phyloP scores from a whole-genome alignment of 30 jellyfish, hydroid and myxozoan species.

The Aurelia aurita region DNA sequence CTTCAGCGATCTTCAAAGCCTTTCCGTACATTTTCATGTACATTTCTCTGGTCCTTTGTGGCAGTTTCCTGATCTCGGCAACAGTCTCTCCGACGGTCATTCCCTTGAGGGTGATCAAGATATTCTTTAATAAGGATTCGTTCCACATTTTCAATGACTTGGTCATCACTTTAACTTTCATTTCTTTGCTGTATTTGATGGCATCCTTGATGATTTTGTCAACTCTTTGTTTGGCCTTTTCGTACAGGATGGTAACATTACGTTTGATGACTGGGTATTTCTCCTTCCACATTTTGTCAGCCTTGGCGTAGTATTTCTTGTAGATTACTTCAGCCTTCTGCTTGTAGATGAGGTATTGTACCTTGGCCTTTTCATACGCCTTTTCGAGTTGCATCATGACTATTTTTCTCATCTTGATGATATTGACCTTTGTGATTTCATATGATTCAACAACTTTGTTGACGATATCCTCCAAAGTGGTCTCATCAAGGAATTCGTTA shows the following conservation, averaged over 20 bases:
- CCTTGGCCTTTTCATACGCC: slow-evolving; percentile 48
- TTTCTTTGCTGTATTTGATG: slow-evolving; percentile 60
- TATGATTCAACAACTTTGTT: slow-evolving; percentile 33
- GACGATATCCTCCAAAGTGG: slow-evolving; percentile 76
- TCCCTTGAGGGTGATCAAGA: slow-evolving; percentile 66
- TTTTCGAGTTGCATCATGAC: slow-evolving; percentile 41
- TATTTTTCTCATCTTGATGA: slow-evolving; percentile 41
- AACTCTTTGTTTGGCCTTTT: slow-evolving; percentile 29
- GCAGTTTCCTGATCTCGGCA: slow-evolving; percentile 83
- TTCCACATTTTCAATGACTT: slow-evolving; percentile 71
- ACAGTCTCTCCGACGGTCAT: slow-evolving; percentile 96
- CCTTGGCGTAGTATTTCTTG: slow-evolving; percentile 67
- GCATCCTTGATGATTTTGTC: slow-evolving; percentile 43
- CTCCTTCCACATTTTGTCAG: slow-evolving; percentile 70
- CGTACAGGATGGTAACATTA: slow-evolving; percentile 39
- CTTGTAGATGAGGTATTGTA: slow-evolving; percentile 36
- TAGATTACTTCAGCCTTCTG: slow-evolving; percentile 31
- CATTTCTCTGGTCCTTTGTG: slow-evolving; percentile 59
- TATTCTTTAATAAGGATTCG: slow-evolving; percentile 55
- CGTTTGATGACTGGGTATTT: slow-evolving; percentile 54
- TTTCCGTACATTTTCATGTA: slow-evolving; percentile 23
- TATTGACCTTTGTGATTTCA: slow-evolving; percentile 32
- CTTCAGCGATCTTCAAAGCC: slow-evolving; percentile 22
- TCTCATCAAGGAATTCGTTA: slow-evolving; percentile 66
- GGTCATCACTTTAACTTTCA: slow-evolving; percentile 41